Conservation (phyloP, 2,113 vertebrate genomes). For the Scalopus aquaticus region DNA sequence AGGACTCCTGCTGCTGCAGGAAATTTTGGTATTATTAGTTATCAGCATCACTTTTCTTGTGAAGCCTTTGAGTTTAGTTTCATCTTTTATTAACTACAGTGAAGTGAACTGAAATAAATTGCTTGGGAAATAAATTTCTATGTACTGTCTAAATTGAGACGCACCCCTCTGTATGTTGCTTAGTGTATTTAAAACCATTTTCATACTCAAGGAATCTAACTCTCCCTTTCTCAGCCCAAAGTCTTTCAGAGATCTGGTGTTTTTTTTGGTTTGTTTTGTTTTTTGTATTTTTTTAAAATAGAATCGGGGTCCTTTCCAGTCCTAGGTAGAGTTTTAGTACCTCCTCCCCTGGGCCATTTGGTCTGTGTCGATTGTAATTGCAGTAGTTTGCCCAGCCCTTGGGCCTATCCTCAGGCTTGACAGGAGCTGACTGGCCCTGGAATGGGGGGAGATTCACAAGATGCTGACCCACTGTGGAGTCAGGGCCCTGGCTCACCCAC, state of each 20-base stretch:
- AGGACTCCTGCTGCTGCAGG: background rate
- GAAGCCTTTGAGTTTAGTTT: background rate
- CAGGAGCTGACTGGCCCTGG: background rate
- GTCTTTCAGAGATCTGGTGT: background rate
- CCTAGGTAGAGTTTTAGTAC: background rate
- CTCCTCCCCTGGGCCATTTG: background rate
- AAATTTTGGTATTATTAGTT: background rate
- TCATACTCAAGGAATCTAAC: background rate
- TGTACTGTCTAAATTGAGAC: background rate
- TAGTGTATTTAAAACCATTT: background rate
- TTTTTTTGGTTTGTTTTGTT: background rate
- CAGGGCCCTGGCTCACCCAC: background rate
- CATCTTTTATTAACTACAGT: background rate
- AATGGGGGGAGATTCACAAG: constrained; percentile 5
- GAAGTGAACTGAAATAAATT: background rate
- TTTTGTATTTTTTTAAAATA: background rate
- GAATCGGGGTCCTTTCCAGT: background rate
- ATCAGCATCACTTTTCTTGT: background rate
- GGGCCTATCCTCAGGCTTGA: background rate
- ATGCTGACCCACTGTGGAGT: constrained; percentile 42
- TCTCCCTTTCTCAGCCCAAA: constrained; percentile 6
- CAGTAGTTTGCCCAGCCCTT: background rate
- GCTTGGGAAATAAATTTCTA: background rate
- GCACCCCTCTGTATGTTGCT: background rate
- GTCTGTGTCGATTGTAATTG: background rate